Percentiles rank a stretch among this genome's conserved stretches.
Conservation (phyloP, 2,888 invertebrate genomes). For the Polymixis flavicincta region DNA sequence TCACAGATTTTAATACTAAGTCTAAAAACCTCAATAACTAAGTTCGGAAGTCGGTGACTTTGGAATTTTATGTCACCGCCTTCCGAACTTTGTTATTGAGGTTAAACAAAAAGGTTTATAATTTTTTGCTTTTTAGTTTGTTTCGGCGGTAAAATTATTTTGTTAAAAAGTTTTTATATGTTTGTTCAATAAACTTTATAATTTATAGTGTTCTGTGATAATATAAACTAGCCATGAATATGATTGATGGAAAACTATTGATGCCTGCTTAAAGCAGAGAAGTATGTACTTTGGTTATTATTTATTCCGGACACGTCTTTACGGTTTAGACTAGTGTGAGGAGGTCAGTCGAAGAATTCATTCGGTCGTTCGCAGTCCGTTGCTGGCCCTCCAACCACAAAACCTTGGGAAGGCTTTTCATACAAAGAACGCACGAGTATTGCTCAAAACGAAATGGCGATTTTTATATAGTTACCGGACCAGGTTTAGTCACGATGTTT, state of each 20-base stretch:
- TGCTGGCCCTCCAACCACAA: neutral
- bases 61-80: no score
- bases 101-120: no score
- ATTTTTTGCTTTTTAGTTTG: no score
- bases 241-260: neutral
- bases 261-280: constrained; percentile 7
- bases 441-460: no score
- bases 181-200: constrained; percentile 3
- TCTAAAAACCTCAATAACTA: no score
- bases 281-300: neutral
- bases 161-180: neutral
- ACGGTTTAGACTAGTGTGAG: neutral
- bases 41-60: no score
- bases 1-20: no score
- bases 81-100: no score
- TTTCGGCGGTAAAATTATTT: no score
- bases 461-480: no score
- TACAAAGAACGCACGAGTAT: no score
- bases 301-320: neutral
- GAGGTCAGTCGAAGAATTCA: neutral
- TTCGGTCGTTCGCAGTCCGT: neutral
- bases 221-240: constrained; percentile 11
- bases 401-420: neutral
- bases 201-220: constrained; percentile 35
- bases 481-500: neutral